These are phyloP conservation scores for Parauchenoglanis ngamensis DNA, from an alignment of 2,797 vertebrate species.

Conservation along the genomic window DNA sequence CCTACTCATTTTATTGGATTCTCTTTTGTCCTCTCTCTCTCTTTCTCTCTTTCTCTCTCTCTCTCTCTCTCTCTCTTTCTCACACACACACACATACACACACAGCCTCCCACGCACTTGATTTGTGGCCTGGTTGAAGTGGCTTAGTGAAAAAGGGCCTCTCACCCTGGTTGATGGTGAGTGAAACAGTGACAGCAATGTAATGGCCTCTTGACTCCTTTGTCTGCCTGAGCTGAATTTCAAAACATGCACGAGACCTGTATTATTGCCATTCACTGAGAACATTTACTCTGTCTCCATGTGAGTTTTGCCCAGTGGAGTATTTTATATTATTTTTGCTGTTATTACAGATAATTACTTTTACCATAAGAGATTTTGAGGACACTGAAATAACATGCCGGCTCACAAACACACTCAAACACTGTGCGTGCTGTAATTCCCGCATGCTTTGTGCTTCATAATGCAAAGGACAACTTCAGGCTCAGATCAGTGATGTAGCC, in stretches of 20 bases:
- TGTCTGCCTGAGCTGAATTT: constrained; percentile 47
- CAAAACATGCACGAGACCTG: constrained; percentile 41
- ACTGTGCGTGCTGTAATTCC: constrained; percentile 9
- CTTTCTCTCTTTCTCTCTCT: constrained; percentile 25
- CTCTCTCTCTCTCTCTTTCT: constrained; percentile 46
- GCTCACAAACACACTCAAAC: constrained; percentile 17
- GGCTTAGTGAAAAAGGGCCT: constrained; percentile 72
- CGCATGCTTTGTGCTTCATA: constrained; percentile 13
- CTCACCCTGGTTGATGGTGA: constrained; percentile 61
- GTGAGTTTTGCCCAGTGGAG: constrained; percentile 19
- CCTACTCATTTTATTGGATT: constrained; percentile 78
- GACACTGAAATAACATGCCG: not conserved
- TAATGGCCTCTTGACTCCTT: constrained; percentile 57
- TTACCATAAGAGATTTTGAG: constrained; percentile 30
- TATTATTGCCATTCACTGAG: constrained; percentile 37
- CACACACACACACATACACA: constrained; percentile 57
- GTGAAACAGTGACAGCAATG: constrained; percentile 53
- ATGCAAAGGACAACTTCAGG: constrained; percentile 23
- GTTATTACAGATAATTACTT: constrained; percentile 40
- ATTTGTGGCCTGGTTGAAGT: constrained; percentile 72
- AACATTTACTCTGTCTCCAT: constrained; percentile 28
- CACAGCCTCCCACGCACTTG: constrained; percentile 66
- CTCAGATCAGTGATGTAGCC: constrained; percentile 5
- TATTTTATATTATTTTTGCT: constrained; percentile 19
- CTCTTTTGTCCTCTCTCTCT: constrained; percentile 36